phyloP scores from a whole-genome alignment of 2,113 vertebrate species.

The Xenopus borealis region DNA sequence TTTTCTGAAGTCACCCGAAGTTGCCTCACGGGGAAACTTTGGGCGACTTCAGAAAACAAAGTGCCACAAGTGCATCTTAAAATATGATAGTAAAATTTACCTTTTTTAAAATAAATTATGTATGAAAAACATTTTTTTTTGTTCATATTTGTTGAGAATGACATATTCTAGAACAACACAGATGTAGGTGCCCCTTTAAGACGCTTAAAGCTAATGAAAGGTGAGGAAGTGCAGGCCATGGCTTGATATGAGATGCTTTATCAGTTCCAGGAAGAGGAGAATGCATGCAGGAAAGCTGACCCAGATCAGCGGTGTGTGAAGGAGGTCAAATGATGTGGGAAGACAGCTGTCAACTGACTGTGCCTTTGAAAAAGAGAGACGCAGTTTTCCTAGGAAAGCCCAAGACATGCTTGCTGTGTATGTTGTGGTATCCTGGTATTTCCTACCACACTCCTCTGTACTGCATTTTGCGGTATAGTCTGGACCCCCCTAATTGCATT shows the following conservation, averaged over 20 bases:
- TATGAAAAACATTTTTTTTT: no score
- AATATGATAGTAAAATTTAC: no score
- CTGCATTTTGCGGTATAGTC: not conserved
- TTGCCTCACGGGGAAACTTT: no score
- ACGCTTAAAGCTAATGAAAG: not conserved
- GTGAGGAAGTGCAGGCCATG: not conserved
- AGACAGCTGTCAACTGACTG: slow-evolving; percentile 39
- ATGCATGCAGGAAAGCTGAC: slow-evolving; percentile 15
- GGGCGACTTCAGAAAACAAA: no score
- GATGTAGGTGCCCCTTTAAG: not conserved
- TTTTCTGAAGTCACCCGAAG: no score
- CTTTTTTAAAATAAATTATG: no score
- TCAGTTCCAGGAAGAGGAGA: slow-evolving; percentile 20
- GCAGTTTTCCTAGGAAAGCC: not conserved
- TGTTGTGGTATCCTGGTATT: not conserved
- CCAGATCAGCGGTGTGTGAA: slow-evolving; percentile 23
- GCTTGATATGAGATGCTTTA: slow-evolving; percentile 16
- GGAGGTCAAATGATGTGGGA: slow-evolving; percentile 31
- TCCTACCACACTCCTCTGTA: no score
- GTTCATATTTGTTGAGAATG: no score
- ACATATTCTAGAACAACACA: no score
- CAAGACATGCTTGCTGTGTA: not conserved
- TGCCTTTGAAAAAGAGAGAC: not conserved
- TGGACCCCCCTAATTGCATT: no score
- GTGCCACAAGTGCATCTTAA: no score